Evolutionary conservation across 2,888 invertebrate species (phyloP), one percentile per base, ranked within the genome.

Genomic region (Atherix ibis): DNA sequence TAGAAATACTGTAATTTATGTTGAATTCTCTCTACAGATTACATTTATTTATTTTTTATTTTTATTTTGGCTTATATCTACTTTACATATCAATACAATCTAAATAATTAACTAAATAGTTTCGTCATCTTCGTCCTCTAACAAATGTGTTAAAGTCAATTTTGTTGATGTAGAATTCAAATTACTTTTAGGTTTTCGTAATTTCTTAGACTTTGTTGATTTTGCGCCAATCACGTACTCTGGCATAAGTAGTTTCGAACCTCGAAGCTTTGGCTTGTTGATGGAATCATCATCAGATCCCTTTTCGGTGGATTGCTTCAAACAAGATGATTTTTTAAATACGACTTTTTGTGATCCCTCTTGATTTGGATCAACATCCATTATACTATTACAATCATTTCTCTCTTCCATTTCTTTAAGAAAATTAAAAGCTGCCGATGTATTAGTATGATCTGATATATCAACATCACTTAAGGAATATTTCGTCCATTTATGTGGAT

Each of bases 381-480:
- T n/a, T 14, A 24, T 19, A 5, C 37, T 34, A 2, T 36, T 37
- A 1, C 32, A 6, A 2, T 52, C 49, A 18, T 56, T 67, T 31
- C 70, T 64, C 32, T 70, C 66, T 49, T 76, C 76, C 42, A 83
- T 56, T 55, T 77, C 70, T 37, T 67, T 67, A 19, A 87, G 64
- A 52, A 84, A 80, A n/a, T 75, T 68, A 44, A 84, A 65, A 1
- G 87, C 87, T 25, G 83, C 80, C 29, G 71, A 70, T 10, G 75
- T 73, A 48, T 88, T 88, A 27, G 76, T 74, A 34, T 68, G 67
- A 36, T 87, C 83, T 1, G 84, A 80, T 63, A 84, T 76, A 48
- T 84, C 82, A 3, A 85, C 83, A 67, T 87, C 82, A 17, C 73
- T 75, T 13, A 89, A 56, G 12, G 76, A 73, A 49, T 89, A 88